Conservation (phyloP, 2,113 vertebrate species). For the Trachemys scripta region DNA sequence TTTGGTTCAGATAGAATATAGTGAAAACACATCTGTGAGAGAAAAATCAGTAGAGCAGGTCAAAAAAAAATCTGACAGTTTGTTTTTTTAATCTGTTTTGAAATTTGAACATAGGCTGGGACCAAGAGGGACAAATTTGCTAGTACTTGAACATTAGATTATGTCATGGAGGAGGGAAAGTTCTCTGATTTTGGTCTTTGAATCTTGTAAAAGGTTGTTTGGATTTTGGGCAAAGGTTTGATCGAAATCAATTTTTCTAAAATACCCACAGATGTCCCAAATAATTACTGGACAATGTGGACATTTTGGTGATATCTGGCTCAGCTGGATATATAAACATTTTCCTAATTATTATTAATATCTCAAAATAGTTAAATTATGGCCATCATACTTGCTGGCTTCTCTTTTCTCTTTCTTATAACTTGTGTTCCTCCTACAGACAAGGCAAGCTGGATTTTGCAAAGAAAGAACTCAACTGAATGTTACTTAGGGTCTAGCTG, state of each 20-base stretch:
- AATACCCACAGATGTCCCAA: neutral
- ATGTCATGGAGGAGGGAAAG: neutral
- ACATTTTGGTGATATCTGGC: neutral
- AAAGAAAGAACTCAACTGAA: neutral
- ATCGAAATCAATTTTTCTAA: neutral
- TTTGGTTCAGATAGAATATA: neutral
- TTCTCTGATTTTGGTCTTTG: neutral
- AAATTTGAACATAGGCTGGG: neutral
- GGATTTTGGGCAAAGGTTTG: neutral
- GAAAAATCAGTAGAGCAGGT: neutral
- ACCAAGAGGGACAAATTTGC: neutral
- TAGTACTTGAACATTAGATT: neutral
- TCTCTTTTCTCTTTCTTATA: neutral
- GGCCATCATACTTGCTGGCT: neutral
- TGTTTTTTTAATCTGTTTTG: too few relatives aligned
- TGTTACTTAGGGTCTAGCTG: accelerated
- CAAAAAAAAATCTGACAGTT: neutral
- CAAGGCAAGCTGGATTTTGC: neutral
- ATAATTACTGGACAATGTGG: neutral
- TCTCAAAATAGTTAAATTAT: neutral
- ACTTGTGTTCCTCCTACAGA: neutral
- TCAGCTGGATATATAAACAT: neutral
- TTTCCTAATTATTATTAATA: neutral
- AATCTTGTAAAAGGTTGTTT: neutral
- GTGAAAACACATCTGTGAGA: neutral